Conservation (phyloP, 2,888 invertebrate genomes). For the Panzeria rudis region DNA sequence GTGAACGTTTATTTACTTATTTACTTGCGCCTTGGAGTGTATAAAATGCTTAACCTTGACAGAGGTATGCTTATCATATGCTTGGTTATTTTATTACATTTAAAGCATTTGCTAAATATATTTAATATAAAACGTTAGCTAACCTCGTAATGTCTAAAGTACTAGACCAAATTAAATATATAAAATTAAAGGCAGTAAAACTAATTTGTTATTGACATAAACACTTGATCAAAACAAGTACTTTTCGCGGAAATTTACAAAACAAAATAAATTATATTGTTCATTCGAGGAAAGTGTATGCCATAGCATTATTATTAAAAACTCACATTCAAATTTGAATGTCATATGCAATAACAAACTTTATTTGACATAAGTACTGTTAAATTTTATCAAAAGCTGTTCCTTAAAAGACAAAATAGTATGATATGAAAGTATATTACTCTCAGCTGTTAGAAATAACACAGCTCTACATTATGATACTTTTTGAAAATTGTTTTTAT, state of each 20-base stretch:
- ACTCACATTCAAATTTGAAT: conserved; percentile 16
- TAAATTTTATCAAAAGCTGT: too few species aligned
- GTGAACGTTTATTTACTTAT: not conserved
- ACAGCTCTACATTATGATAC: too few species aligned
- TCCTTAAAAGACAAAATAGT: too few species aligned
- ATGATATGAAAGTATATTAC: too few species aligned
- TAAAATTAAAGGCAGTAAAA: not conserved
- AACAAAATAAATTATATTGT: too few species aligned
- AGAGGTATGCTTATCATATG: conserved; percentile 45
- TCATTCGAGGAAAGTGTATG: too few species aligned
- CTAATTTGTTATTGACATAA: conserved; percentile 3
- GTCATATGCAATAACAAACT: too few species aligned
- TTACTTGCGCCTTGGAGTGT: conserved; percentile 12
- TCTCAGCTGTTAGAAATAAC: too few species aligned
- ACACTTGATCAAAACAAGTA: not conserved
- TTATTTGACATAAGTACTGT: too few species aligned
- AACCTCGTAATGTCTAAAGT: not conserved
- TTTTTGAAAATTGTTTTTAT: too few species aligned
- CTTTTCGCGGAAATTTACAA: not conserved
- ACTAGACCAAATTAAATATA: not conserved
- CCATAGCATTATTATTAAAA: not conserved
- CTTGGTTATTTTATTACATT: conserved; percentile 42
- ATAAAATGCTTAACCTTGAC: conserved; percentile 62
- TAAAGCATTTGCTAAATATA: conserved; percentile 22
- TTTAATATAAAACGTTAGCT: not conserved